Conservation (phyloP, 2,888 invertebrate genomes). For the Neocrepidodera transversa region DNA sequence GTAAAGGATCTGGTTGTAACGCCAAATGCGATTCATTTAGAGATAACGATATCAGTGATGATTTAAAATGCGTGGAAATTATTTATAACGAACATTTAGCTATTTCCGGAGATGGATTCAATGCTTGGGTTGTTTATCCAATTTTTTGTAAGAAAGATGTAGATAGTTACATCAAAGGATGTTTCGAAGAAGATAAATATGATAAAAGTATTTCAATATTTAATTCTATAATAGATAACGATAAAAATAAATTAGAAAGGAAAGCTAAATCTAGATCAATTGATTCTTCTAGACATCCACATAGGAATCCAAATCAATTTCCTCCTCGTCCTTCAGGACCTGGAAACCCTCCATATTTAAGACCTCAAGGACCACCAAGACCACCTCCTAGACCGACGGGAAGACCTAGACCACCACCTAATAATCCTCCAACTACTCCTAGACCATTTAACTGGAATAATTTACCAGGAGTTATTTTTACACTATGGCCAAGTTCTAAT, state of each 20-base stretch:
- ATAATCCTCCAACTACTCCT: constrained; percentile 21
- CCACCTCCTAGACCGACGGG: constrained; percentile 11
- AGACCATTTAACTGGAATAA: constrained; percentile 22
- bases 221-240: too few relatives aligned
- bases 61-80: constrained; percentile 70
- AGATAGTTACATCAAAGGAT: constrained; percentile 30
- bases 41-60: constrained; percentile 75
- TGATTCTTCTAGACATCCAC: too few relatives aligned
- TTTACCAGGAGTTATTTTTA: constrained; percentile 30
- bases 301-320: neutral
- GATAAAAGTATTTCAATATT: neutral
- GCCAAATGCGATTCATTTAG: constrained; percentile 68
- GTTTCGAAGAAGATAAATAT: constrained; percentile 15
- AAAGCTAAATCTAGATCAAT: constrained; percentile 21
- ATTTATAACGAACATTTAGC: constrained; percentile 72
- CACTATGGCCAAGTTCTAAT: constrained; percentile 30
- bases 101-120: constrained; percentile 74
- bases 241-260: too few relatives aligned
- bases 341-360: constrained; percentile 1
- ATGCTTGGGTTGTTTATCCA: constrained; percentile 76
- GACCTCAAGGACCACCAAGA: constrained; percentile 21
- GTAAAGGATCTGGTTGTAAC: constrained; percentile 63
- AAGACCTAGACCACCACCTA: constrained; percentile 21
- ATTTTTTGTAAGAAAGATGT: constrained; percentile 65
- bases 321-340: constrained; percentile 21